Percentiles rank a stretch among this genome's conserved stretches.
These are phyloP conservation scores for Platycercus adscitus DNA, from an alignment of 2,113 vertebrate species.

Conservation along the genomic window DNA sequence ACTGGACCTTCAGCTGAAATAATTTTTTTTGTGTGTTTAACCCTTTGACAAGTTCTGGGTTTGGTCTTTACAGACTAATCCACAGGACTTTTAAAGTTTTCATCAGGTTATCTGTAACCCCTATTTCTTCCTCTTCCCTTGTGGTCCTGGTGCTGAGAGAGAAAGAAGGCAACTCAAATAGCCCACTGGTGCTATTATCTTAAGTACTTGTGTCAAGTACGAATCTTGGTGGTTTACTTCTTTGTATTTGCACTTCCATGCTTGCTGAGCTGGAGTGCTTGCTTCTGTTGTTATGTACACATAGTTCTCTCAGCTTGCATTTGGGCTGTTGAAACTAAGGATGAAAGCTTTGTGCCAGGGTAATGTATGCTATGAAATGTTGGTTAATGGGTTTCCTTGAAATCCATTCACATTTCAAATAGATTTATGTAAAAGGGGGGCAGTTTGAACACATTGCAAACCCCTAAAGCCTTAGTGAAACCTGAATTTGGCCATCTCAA, in stretches of 20 bases:
- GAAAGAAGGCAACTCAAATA: neutral
- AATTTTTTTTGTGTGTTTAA: neutral
- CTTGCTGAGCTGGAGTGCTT: neutral
- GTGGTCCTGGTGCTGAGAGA: neutral
- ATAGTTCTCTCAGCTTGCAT: neutral
- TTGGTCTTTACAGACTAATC: neutral
- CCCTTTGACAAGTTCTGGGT: neutral
- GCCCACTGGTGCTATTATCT: neutral
- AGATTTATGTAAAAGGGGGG: neutral
- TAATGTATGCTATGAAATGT: neutral
- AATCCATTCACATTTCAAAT: neutral
- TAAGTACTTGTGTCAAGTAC: neutral
- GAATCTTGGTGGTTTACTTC: neutral
- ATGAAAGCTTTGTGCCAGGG: neutral
- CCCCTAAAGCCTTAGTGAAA: neutral
- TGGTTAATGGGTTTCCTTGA: neutral
- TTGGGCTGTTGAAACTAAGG: neutral
- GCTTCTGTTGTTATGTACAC: neutral
- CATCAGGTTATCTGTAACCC: neutral
- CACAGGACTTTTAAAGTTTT: neutral
- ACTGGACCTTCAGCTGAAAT: neutral
- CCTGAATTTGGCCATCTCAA: conserved; percentile 4
- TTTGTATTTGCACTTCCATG: neutral
- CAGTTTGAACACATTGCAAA: neutral
- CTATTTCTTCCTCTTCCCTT: neutral